Evolutionary conservation across 2,888 invertebrate species (phyloP), one percentile per base, ranked within the genome.

Genomic region (Coenonympha arcania): DNA sequence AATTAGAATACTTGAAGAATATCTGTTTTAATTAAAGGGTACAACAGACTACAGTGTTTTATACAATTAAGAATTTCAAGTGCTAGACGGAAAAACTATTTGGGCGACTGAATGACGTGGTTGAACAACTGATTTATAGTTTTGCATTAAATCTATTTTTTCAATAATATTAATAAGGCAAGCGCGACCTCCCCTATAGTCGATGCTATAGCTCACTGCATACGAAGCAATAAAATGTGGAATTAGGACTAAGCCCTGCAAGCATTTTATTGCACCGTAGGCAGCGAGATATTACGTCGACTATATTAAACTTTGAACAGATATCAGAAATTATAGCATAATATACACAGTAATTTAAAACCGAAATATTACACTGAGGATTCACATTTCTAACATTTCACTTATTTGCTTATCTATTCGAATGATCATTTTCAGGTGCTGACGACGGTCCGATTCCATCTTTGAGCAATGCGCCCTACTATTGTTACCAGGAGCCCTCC

Each of bases 371-470:
- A 11, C n/a, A n/a, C 6, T 11, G 19, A 13, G 34, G 4, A 36
- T n/a, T n/a, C 6, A 20, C 19, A 36, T 6, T 36, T 36, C 11
- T 6, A 20, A 36, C 11, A 6, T 20, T 19, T n/a, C 11, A 19
- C 6, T 36, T n/a, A 11, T 20, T 11, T 36, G 19, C 30, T 19
- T 42, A 42, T 50, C 20, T 34, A 50, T 18, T 47, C 26, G 24
- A 44, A 28, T 45, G 39, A 59, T 63, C 33, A 52, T 56, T 79
- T 79, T 41, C 76, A 85, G 85, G 83, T 57, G 60, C 64, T 15
- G 66, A 69, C 9, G 73, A 80, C 39, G 84, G 83, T 9, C 73
- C 76, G 0, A 81, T 85, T 36, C 81, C 85, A 0, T 73, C 77
- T 3, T 60, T 82, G 49, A 73, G 64, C 51, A 83, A 80, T 56